These are phyloP conservation scores for Thera obeliscata DNA, from an alignment of 2,888 invertebrate genomes.

Conservation along the genomic window DNA sequence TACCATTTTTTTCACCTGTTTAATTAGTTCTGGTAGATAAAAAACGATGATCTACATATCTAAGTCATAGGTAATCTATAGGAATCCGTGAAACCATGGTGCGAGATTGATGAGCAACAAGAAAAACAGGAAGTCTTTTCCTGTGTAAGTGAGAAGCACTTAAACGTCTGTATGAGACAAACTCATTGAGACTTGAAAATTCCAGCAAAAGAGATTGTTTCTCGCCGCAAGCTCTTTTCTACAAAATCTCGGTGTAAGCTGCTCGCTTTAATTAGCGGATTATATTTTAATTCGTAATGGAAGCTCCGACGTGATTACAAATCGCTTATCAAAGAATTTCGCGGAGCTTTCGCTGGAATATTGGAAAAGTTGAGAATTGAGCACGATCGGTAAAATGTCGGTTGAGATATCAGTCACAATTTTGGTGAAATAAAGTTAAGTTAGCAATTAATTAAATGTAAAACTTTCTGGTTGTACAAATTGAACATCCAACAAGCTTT, in stretches of 20 bases:
- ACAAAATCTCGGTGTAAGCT: conserved; percentile 15
- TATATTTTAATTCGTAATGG: conserved; percentile 61
- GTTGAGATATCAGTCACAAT: conserved; percentile 62
- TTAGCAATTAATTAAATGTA: neutral
- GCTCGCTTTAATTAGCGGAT: conserved; percentile 44
- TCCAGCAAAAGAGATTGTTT: conserved; percentile 15
- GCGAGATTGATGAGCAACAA: neutral
- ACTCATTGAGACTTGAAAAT: conserved; percentile 22
- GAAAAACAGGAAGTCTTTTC: conserved; percentile 22
- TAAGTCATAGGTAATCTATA: too few relatives aligned
- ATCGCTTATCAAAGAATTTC: conserved; percentile 76
- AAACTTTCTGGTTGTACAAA: too few relatives aligned
- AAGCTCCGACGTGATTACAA: conserved; percentile 69
- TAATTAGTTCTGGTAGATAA: too few relatives aligned
- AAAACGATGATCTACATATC: too few relatives aligned
- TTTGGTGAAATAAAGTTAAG: neutral
- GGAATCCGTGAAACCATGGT: too few relatives aligned
- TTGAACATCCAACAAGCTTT: too few relatives aligned
- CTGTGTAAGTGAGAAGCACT: conserved; percentile 1
- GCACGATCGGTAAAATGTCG: conserved; percentile 66
- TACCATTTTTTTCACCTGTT: too few relatives aligned
- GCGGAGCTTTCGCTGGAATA: conserved; percentile 66
- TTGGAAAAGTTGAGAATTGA: conserved; percentile 68
- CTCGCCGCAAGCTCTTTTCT: conserved; percentile 16
- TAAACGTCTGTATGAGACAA: conserved; percentile 18